Evolutionary conservation across 2,113 vertebrate species (phyloP).

Genomic region (Clinocottus analis): DNA sequence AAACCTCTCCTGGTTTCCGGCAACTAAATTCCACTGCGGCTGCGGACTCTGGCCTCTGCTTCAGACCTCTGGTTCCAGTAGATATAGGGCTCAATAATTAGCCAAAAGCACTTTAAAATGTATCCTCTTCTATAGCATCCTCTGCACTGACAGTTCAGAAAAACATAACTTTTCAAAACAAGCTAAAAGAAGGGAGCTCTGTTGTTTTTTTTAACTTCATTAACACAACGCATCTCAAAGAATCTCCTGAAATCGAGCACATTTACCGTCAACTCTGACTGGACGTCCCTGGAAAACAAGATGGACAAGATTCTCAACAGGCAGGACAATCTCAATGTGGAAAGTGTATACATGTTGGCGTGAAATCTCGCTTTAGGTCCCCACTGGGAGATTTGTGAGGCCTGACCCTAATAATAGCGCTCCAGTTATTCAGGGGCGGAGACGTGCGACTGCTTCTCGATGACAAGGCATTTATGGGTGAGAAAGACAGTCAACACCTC

Average conservation of each 20-base stretch:
- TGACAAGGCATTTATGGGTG: conserved; percentile 59
- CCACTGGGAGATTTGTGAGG: conserved; percentile 36
- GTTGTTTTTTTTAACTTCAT: too few relatives aligned
- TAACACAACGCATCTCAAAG: too few relatives aligned
- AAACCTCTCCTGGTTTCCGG: conserved; percentile 30
- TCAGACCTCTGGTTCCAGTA: not conserved
- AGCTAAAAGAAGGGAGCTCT: too few relatives aligned
- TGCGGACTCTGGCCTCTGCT: not conserved
- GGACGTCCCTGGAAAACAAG: conserved; percentile 19
- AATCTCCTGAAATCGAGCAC: not conserved
- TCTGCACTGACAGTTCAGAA: too few relatives aligned
- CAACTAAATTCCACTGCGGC: not conserved
- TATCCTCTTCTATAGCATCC: too few relatives aligned
- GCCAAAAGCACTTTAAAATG: not conserved
- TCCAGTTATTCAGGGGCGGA: conserved; percentile 32
- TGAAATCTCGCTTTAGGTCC: conserved; percentile 23
- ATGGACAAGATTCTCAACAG: too few relatives aligned
- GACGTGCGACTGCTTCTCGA: conserved; percentile 44
- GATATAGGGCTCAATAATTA: not conserved
- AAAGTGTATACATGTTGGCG: not conserved
- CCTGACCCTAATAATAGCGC: conserved; percentile 29
- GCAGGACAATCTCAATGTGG: too few relatives aligned
- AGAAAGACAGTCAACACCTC: conserved; percentile 57
- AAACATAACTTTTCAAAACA: too few relatives aligned
- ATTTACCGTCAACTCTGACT: too few relatives aligned